A percentile compares a stretch with the other conserved stretches of the same genome.
phyloP scores from a whole-genome alignment of 2,113 vertebrate species.

The Alethe castanea region DNA sequence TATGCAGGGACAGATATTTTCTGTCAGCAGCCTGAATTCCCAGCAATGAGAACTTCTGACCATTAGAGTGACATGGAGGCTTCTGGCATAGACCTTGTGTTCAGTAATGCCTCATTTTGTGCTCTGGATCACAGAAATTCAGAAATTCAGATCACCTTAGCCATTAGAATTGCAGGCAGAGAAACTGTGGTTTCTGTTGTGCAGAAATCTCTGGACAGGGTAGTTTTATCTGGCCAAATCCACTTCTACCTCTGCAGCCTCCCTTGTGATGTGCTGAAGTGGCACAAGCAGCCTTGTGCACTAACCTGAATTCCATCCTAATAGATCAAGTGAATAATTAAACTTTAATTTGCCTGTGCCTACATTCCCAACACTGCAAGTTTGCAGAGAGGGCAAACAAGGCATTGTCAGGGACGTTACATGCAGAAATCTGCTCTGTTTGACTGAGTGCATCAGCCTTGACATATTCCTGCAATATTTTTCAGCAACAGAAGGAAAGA shows the following conservation, averaged over 20 bases:
- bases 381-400: not conserved
- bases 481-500: not conserved
- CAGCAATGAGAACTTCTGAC: not conserved
- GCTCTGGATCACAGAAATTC: not conserved
- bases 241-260: not conserved
- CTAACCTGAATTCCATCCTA: not conserved
- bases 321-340: not conserved
- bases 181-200: not conserved
- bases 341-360: conserved; percentile 6
- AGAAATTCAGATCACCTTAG: not conserved
- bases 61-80: not conserved
- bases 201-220: not conserved
- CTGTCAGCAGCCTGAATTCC: not conserved
- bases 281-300: not conserved
- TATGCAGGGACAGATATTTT: not conserved
- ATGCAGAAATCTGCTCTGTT: not conserved
- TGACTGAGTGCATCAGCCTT: not conserved
- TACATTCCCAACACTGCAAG: not conserved
- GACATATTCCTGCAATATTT: not conserved
- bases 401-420: not conserved
- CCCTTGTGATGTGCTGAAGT: not conserved
- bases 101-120: not conserved
- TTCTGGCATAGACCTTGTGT: not conserved
- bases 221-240: not conserved
- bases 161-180: not conserved